Evolutionary conservation across 92 coral and sea anemone species (phyloP), one percentile per base, ranked within the genome.

Genomic region (Pocillopora meandrina): DNA sequence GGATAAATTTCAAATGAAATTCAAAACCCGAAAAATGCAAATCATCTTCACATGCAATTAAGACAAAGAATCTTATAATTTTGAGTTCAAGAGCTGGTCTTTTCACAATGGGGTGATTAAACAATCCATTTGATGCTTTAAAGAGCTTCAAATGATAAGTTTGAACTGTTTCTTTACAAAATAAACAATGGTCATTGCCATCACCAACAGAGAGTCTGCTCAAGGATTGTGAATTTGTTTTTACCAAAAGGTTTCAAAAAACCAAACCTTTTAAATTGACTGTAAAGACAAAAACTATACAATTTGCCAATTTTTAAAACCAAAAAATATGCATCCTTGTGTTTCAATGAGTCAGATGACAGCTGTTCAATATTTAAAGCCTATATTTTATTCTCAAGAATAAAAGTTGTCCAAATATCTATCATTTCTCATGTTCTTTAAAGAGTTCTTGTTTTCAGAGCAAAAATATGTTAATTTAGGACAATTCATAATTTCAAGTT

Each of bases 1-100:
- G 63, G 15, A 52, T 65, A 18, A 79, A 79, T 79, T 79, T 79
- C 1, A 56, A 79, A 79, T 79, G 3, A 55, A 79, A 79, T 26
- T 31, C 23, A 79, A 79, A 16, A 15, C 26, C 33, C 11, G 9
- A 65, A 79, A 31, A 56, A 56, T 79, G 83, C 75, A 65, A 79
- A 79, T 79, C 55, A 55, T 10, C 2, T 66, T 55, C 11, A 20
- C 17, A 17, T 21, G 36, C 31, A 9, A 62, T 18, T 36, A 10
- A 10, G 42, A 17, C 31, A 19, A 0, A 0, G 31, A 10, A 5
- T 15, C n/a, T 34, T 20, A 8, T 26, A 47, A 23, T 5, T 34
- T 16, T 23, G 17, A 33, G 81, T 61, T 70, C 74, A 49, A 55
- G 59, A 66, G 23, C n/a, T 1, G 26, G 12, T n/a, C 21, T 16